Evolutionary conservation across 2,888 invertebrate genomes (phyloP).

Genomic region (Halocaridina rubra): DNA sequence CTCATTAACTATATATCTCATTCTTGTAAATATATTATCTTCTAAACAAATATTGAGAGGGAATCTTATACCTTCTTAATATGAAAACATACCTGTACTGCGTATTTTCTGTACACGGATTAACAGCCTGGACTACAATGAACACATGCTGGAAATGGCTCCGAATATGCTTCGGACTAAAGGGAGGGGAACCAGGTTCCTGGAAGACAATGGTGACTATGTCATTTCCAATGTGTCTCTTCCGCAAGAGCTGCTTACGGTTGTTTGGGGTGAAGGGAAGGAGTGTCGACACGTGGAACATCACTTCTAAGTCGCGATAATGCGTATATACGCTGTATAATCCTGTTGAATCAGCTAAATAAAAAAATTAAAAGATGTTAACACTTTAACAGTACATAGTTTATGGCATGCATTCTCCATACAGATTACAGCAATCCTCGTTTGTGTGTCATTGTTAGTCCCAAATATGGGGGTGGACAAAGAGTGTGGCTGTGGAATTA

Average conservation of each 20-base stretch:
- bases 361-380: no score
- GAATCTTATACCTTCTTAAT: no score
- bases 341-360: conserved; percentile 89
- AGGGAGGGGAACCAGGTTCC: conserved; percentile 90
- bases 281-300: conserved; percentile 98
- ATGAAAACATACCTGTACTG: conserved; percentile 79
- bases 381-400: no score
- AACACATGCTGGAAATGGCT: conserved; percentile 99
- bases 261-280: conserved; percentile 96
- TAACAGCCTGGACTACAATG: conserved; percentile 87
- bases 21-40: no score
- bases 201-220: conserved; percentile 96
- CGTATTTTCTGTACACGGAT: conserved; percentile 88
- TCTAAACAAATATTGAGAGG: no score
- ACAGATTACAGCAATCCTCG: no score
- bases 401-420: no score
- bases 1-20: no score
- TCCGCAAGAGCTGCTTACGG: conserved; percentile 89
- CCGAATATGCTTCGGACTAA: conserved; percentile 92
- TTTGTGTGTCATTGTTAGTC: no score
- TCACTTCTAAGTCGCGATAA: conserved; percentile 87
- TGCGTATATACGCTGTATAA: conserved; percentile 91
- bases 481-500: no score
- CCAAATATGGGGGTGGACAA: no score
- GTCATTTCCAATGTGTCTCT: conserved; percentile 97